Evolutionary conservation across 2,888 invertebrate genomes (phyloP), one percentile per base, ranked within the genome.

Genomic region (Athrips mouffetella): DNA sequence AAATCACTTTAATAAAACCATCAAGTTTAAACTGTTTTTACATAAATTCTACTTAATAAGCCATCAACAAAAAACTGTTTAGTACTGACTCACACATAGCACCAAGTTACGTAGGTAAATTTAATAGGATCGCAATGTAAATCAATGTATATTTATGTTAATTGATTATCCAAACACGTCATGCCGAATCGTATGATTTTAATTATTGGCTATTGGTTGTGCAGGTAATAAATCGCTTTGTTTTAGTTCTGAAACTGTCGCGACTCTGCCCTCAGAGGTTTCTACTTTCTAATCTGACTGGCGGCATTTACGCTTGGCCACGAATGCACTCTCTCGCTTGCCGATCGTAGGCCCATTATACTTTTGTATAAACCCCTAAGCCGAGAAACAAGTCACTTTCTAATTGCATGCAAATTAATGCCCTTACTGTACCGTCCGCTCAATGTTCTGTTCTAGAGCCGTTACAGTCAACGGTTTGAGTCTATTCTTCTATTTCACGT

Each of bases 261-360:
- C 57, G 53, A 63, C 55, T 63, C 65, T 65, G 70, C 71, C 74
- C 71, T 73, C 62, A 58, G 59, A 57, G 61, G 65, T 80, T 80
- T 81, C 80, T 72, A 80, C 85, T 85, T 86, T 85, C 85, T 84
- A 85, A 80, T 80, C 74, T 76, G 66, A 67, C 66, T 62, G 57
- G 61, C 61, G 68, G 71, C 66, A 75, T 79, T 76, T 74, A 71
- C 73, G 72, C 60, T 71, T 70, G 74, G 67, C 69, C 73, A 72
- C 72, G 73, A 79, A 69, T 69, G 69, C 73, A 64, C 74, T 82
- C 78, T 79, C 77, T 76, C 73, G 64, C 66, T 69, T 65, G 60
- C 66, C 69, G 69, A 76, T 71, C 65, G 64, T 64, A 69, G 70
- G 64, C 65, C 73, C 65, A 75, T 71, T 70, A 76, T 73, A 71